Base-by-base conservation (phyloP, 2,888 invertebrate species). In the Hydropsyche betteni region DNA sequence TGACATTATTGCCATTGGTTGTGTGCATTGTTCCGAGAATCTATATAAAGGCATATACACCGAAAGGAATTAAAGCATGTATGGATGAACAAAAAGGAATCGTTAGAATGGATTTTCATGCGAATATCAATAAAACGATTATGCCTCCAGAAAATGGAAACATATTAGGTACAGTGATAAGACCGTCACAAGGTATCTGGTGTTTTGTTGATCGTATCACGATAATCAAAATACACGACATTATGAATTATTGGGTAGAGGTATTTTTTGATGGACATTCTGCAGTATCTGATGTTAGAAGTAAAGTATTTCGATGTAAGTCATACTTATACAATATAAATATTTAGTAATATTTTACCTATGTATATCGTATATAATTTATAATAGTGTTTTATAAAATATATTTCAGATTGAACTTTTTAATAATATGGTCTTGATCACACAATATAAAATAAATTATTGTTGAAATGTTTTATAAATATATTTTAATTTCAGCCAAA, bases 31-130 rank as follows among this genome's bases (percentile, higher is more conserved):
- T 44, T 33, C 44, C 44, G n/a, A 7, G n/a, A 4, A 14, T 69
- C 44, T 1, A 10, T 8, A 8, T 69, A 24, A 50, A 16, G 12
- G 69, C 12, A 16, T 69, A 24, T 69, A 4, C 14, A 8, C 50
- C 69, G 4, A 44, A 44, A 7, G 69, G 74, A 14, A 51, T 74
- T 8, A 53, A 55, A 53, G 69, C 69, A 2, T 74, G 74, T 24
- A 69, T 74, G 36, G 34, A 34, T 12, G 34, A 55, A 36, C 14
- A 53, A 36, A 53, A 12, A 34, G 53, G 24, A 10, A 52, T 74
- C 24, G 7, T 8, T 6, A 16, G 5, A 12, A 68, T 74, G 36
- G n/a, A 52, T 12, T 69, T 74, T 53, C 34, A 24, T 2, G 74
- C 68, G 5, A 74, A 69, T 38, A 24, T 74, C 16, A 69, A 74